phyloP scores from a whole-genome alignment of 37 sponge, comb jelly and placozoan species.

The Oopsacas minuta region DNA sequence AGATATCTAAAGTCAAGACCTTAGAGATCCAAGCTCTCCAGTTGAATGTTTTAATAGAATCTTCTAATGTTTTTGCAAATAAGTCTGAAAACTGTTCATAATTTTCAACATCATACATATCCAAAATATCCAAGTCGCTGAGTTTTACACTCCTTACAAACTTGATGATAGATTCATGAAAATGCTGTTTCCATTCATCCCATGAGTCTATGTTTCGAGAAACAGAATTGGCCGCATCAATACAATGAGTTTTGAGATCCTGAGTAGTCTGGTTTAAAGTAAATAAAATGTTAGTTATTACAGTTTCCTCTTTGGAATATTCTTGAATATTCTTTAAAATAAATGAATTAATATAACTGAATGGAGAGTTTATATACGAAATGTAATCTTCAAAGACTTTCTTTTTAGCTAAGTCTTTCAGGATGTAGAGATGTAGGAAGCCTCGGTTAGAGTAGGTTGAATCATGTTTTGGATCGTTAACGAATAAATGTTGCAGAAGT shows the following conservation, averaged over 20 bases:
- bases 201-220: background rate
- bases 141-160: background rate
- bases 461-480: background rate
- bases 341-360: background rate
- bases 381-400: background rate
- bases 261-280: background rate
- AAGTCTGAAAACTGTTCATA: slow-evolving; percentile 2
- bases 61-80: background rate
- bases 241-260: background rate
- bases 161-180: background rate
- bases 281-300: background rate
- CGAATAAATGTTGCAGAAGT: background rate
- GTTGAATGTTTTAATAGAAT: background rate
- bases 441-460: background rate
- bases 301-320: background rate
- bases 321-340: background rate
- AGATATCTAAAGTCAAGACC: background rate
- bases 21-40: background rate
- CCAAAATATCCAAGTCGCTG: background rate
- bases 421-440: background rate
- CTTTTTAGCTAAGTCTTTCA: background rate
- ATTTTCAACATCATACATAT: background rate
- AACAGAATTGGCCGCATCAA: background rate
- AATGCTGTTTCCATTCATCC: background rate
- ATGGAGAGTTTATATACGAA: background rate